Base-by-base conservation (phyloP, 2,797 vertebrate species). In the Cyclura pinguis region DNA sequence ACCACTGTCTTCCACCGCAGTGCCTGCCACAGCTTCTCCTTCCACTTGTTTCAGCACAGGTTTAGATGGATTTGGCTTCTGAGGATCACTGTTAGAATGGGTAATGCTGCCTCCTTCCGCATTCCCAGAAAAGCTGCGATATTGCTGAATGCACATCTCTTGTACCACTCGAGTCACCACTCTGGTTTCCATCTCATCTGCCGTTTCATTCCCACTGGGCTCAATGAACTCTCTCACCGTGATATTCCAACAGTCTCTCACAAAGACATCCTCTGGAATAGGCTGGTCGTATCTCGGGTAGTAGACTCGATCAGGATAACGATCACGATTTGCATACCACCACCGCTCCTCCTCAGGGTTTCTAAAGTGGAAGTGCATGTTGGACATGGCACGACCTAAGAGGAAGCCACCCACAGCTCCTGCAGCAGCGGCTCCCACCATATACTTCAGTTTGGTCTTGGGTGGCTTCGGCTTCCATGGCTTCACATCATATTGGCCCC, bases 221-320 rank as follows among this genome's bases (percentile, higher is more conserved):
- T 87, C 72, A 1, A 77, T n/a, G 92, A 96, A 89, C 94, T 95
- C 72, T 95, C 92, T 96, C 90, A 97, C 89, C 0, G 97, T 96
- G 92, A 95, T 95, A 4, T 97, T 97, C 90, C 95, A 94, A 1
- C 96, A 97, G 83, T 97, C 97, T 0, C 88, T 91, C 86, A 97
- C 96, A 5, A 97, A 97, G 80, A n/a, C 94, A 57, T 96, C 96
- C 90, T 95, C 78, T 76, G 73, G 90, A 76, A 12, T 90, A 77
- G 96, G 93, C 82, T 92, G 84, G 22, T 94, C 83, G 27, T 89
- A 92, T 0, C 91, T 91, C 55, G 35, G 93, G 90, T 95, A 95
- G 89, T 96, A 97, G 82, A 97, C 96, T 67, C 88, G 94, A 90
- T 93, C 92, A 24, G 96, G 96, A 91, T 96, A 96, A 42, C 95